Percentiles rank a stretch among this genome's conserved stretches.
Conservation (phyloP, 2,113 vertebrate species). For the Kobus ellipsiprymnus region DNA sequence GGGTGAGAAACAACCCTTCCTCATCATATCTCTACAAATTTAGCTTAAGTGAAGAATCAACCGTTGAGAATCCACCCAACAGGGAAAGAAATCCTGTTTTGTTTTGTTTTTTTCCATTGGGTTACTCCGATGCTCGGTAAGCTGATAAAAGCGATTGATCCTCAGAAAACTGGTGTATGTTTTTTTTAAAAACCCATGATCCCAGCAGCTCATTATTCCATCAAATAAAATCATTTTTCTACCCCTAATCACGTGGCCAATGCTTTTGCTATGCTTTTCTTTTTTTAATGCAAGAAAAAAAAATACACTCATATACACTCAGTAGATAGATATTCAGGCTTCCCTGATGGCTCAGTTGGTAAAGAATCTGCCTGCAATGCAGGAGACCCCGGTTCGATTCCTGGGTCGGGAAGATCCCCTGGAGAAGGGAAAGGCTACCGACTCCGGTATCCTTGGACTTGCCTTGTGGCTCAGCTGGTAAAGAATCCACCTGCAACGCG, state of each 20-base stretch:
- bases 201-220: not conserved
- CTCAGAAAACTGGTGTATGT: not conserved
- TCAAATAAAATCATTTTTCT: not conserved
- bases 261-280: not conserved
- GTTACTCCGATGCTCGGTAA: not conserved
- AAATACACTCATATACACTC: not conserved
- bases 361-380: not conserved
- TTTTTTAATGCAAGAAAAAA: not conserved
- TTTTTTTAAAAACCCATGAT: not conserved
- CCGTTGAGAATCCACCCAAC: not conserved
- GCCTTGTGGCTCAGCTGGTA: not conserved
- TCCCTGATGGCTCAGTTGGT: not conserved
- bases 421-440: not conserved
- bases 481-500: accelerated
- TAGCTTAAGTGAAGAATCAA: not conserved
- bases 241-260: not conserved
- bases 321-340: not conserved
- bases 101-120: not conserved
- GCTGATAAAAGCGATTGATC: not conserved
- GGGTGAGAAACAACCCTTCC: not conserved
- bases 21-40: not conserved
- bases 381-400: accelerated
- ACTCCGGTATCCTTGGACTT: not conserved
- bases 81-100: not conserved
- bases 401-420: not conserved